These are phyloP conservation scores for Sericinus montela DNA, from an alignment of 2,888 invertebrate species.

Conservation along the genomic window DNA sequence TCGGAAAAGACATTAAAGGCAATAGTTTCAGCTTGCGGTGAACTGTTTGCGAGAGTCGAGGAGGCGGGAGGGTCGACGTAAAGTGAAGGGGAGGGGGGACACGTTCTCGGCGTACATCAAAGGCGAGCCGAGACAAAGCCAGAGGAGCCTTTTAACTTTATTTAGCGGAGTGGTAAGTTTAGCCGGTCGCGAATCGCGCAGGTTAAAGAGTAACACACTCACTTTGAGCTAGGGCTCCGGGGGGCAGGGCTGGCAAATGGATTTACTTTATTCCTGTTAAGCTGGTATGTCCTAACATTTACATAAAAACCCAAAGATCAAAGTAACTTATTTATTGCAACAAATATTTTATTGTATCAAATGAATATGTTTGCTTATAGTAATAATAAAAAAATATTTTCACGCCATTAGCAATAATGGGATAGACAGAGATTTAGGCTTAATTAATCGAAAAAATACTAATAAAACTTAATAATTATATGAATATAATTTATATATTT, in stretches of 20 bases:
- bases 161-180: slow-evolving; percentile 80
- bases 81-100: slow-evolving; percentile 32
- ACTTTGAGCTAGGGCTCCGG: slow-evolving; percentile 60
- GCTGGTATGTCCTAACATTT: too few species aligned
- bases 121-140: slow-evolving; percentile 77
- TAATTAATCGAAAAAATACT: too few species aligned
- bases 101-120: slow-evolving; percentile 62
- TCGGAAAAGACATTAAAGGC: slow-evolving; percentile 73
- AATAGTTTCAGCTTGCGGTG: slow-evolving; percentile 75
- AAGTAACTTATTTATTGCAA: too few species aligned
- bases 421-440: too few species aligned
- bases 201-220: slow-evolving; percentile 80
- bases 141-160: slow-evolving; percentile 79
- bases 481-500: too few species aligned
- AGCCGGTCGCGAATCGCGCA: slow-evolving; percentile 78
- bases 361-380: too few species aligned
- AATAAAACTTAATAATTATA: too few species aligned
- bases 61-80: slow-evolving; percentile 31
- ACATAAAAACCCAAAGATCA: too few species aligned
- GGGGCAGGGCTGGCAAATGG: slow-evolving; percentile 44
- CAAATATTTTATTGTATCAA: too few species aligned
- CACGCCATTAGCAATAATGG: too few species aligned
- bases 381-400: too few species aligned
- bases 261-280: too few species aligned
- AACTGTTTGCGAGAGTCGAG: slow-evolving; percentile 61